Conservation (phyloP, 2,888 invertebrate species). For the Prosapia bicincta region DNA sequence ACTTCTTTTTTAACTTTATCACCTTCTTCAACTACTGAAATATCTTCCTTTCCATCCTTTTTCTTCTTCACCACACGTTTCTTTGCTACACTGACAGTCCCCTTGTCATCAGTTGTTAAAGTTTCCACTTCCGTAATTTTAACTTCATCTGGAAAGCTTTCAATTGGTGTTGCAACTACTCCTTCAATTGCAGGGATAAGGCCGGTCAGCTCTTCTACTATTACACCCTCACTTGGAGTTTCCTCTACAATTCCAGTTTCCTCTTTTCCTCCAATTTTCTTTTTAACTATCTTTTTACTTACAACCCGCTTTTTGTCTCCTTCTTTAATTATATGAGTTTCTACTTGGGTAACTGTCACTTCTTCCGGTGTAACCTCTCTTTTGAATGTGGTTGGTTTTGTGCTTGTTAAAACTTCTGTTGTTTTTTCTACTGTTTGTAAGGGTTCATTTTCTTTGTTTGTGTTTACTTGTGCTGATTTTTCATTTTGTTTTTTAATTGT, state of each 20-base stretch:
- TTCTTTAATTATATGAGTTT: background rate
- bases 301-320: constrained; percentile 13
- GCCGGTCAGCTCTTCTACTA: constrained; percentile 7
- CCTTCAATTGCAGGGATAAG: constrained; percentile 4
- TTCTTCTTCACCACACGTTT: constrained; percentile 33
- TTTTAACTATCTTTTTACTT: constrained; percentile 28
- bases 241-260: constrained; percentile 29
- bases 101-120: constrained; percentile 39
- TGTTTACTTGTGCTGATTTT: no score
- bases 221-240: constrained; percentile 19
- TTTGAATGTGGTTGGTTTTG: no score
- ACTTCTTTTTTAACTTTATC: constrained; percentile 11
- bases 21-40: background rate
- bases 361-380: background rate
- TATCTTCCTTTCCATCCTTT: constrained; percentile 27
- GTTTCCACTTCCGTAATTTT: constrained; percentile 23
- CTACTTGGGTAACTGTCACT: background rate
- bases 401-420: no score
- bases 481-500: no score
- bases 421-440: no score
- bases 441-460: no score
- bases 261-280: constrained; percentile 32
- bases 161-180: constrained; percentile 20
- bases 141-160: constrained; percentile 26
- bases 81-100: constrained; percentile 16